Evolutionary conservation across 2,113 vertebrate species (phyloP).

Genomic region (Uropsilus gracilis): DNA sequence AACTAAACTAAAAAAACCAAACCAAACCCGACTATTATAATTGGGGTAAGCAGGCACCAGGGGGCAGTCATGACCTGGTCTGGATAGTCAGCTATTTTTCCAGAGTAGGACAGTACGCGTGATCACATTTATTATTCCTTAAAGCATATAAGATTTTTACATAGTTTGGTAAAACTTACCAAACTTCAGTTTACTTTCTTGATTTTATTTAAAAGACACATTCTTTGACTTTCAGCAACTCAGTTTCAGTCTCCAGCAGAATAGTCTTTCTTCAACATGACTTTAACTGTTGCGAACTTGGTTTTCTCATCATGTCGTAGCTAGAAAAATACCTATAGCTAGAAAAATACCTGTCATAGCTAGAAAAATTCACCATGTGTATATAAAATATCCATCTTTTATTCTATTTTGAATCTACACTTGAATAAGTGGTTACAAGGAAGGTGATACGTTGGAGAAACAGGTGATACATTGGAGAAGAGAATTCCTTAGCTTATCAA

Average conservation of each 20-base stretch:
- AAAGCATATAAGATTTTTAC: not conserved
- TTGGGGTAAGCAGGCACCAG: conserved; percentile 46
- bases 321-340: not conserved
- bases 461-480: not conserved
- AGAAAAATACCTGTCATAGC: not conserved
- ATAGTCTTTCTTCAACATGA: not conserved
- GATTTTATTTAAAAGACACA: not conserved
- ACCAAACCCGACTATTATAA: not conserved
- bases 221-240: not conserved
- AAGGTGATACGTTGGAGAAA: not conserved
- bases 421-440: not conserved
- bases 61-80: not conserved
- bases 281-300: not conserved
- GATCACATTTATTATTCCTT: not conserved
- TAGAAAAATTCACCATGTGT: not conserved
- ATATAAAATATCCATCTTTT: not conserved
- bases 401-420: not conserved
- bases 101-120: not conserved
- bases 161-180: not conserved
- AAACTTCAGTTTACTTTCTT: not conserved
- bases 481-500: not conserved
- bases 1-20: too few species aligned
- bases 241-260: not conserved
- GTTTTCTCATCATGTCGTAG: not conserved
- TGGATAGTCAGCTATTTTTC: not conserved